Conservation (phyloP, 2,113 vertebrate species). For the Trichomycterus rosablanca region DNA sequence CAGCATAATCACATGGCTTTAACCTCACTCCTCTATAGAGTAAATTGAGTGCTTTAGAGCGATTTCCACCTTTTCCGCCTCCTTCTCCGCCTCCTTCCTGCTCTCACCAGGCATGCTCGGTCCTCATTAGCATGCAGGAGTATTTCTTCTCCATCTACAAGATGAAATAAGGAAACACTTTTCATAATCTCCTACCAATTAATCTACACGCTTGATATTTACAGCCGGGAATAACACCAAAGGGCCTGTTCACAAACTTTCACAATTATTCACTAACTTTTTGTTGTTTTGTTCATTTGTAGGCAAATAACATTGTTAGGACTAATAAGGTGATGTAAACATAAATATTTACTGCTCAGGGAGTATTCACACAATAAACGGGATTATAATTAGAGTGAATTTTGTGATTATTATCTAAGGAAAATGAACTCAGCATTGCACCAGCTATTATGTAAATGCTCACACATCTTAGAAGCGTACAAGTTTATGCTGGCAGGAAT, state of each 20-base stretch:
- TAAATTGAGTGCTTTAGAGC: slow-evolving; percentile 24
- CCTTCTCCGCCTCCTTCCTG: not conserved
- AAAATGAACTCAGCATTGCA: not conserved
- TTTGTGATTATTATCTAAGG: slow-evolving; percentile 6
- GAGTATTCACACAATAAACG: slow-evolving; percentile 13
- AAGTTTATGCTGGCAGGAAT: no score
- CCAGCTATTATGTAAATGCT: no score
- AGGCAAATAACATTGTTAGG: slow-evolving; percentile 22
- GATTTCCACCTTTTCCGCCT: slow-evolving; percentile 24
- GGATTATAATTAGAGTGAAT: not conserved
- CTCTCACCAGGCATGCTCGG: not conserved
- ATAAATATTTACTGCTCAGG: slow-evolving; percentile 15
- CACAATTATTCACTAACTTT: slow-evolving; percentile 27
- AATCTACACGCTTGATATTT: slow-evolving; percentile 21
- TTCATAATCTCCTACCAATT: slow-evolving; percentile 22
- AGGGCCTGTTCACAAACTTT: slow-evolving; percentile 35
- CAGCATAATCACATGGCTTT: slow-evolving; percentile 10
- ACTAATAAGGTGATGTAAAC: slow-evolving; percentile 10
- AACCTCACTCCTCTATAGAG: not conserved
- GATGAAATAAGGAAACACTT: slow-evolving; percentile 23
- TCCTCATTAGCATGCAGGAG: slow-evolving; percentile 32
- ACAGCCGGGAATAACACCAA: slow-evolving; percentile 16
- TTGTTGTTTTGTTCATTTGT: slow-evolving; percentile 20
- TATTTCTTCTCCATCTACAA: slow-evolving; percentile 18
- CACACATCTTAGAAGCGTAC: no score